Evolutionary conservation across 1,140 invertebrate genomes (phyloP), one percentile per base, ranked within the genome.

Genomic region (Semibalanus balanoides): DNA sequence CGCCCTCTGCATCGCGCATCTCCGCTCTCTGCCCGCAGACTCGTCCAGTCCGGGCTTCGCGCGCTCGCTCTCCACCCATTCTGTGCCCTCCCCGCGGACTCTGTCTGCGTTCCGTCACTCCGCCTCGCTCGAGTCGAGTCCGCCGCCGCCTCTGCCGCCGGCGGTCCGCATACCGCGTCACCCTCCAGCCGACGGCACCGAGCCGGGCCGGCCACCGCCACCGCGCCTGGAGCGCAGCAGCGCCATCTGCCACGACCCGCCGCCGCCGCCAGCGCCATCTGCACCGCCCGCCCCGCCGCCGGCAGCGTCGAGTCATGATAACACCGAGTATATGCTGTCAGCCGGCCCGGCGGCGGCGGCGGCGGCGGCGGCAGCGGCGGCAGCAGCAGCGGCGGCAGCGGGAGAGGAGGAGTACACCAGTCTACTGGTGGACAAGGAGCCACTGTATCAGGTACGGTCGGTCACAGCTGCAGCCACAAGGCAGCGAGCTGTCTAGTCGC

Each of bases 361-460:
- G 3, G 3, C 70, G 70, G 29, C 25, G 25, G 70, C 70, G 28
- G 70, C 29, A 1, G 3, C 70, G 70, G 29, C n/a, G 0, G 76
- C 76, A 1, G 72, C 70, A 25, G 76, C 35, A 27, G 71, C 76
- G n/a, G 70, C 71, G 30, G n/a, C n/a, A 11, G 30, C 22, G 70
- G 70, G 43, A 11, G 76, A 74, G 27, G 70, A 64, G 31, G 71
- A 76, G 22, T 64, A 74, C 28, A 31, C 74, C 30, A 73, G 74
- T 27, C 70, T 72, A n/a, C 74, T 76, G n/a, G 76, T 76, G n/a
- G 76, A 76, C 76, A 30, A 74, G 31, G 74, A 76, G 72, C 74
- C 70, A 3, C 70, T 72, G 25, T 72, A 72, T 29, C 70, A 72
- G 70, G 70, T 72, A 22, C n/a, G 70, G 0, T n/a, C n/a, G n/a